Percentiles rank a stretch among this genome's conserved stretches.
These are phyloP conservation scores for Probosciger aterrimus DNA, from an alignment of 2,113 vertebrate genomes.

Conservation along the genomic window DNA sequence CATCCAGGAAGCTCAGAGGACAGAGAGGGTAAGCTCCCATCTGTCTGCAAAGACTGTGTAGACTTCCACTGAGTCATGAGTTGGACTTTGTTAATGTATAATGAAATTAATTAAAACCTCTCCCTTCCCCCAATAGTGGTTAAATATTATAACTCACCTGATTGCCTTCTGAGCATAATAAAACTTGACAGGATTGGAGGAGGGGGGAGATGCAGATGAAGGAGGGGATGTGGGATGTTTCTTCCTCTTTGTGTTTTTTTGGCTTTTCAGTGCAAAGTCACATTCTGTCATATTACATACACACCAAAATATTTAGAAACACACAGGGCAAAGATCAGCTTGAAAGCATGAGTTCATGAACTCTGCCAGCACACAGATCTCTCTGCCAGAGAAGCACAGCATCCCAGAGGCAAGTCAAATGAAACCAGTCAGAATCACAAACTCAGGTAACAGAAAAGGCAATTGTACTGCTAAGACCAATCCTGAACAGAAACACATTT, in stretches of 20 bases:
- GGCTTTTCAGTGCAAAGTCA: conserved; percentile 18
- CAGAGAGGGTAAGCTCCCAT: conserved; percentile 21
- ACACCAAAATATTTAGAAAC: conserved; percentile 43
- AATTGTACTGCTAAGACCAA: not conserved
- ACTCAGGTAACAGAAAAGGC: not conserved
- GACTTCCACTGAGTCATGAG: not conserved
- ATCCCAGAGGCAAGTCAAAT: conserved; percentile 54
- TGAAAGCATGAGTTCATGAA: conserved; percentile 25
- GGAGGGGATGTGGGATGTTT: not conserved
- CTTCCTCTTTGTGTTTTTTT: conserved; percentile 2
- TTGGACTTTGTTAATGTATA: not conserved
- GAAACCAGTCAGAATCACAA: conserved; percentile 21
- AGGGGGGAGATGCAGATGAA: not conserved
- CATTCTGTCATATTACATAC: conserved; percentile 9
- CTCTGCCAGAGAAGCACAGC: not conserved
- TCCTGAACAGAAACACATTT: not conserved
- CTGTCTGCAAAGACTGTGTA: not conserved
- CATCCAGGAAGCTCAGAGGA: conserved; percentile 1
- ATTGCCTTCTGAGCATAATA: conserved; percentile 26
- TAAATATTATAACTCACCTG: conserved; percentile 33
- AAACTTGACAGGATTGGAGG: not conserved
- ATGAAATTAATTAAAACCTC: conserved; percentile 47
- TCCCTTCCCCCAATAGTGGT: conserved; percentile 6
- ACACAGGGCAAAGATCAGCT: conserved; percentile 16
- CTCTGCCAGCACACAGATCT: not conserved